Base-by-base conservation (phyloP, 2,113 vertebrate species). In the Chiloscyllium plagiosum region DNA sequence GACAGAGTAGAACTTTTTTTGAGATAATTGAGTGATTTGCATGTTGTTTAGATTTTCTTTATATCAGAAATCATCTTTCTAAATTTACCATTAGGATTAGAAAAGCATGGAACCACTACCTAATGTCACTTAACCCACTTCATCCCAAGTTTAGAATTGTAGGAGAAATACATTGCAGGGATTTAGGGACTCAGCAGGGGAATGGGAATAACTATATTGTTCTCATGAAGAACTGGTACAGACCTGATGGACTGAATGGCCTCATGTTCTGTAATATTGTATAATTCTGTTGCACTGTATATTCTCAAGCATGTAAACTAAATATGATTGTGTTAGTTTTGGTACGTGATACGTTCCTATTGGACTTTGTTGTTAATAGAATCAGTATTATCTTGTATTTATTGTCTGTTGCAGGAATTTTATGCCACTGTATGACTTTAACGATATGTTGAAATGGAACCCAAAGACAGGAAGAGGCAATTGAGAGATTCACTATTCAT, bases 21-120 rank as follows among this genome's bases (percentile, higher is more conserved):
- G n/a, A 66, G 89, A 42, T 66, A 10, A 29, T 92, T n/a, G 56
- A 92, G 56, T 92, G 61, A 92, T 92, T 92, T 92, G n/a, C 89
- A 1, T 92, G 33, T 33, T 37, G 56, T 37, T 68, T 33, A 93
- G 66, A 61, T 66, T 66, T 93, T 13, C 87, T 90, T 61, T 29
- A 15, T 4, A 65, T 7, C 65, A 7, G 17, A 15, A 19, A 83
- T 17, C n/a, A 42, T 92, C 61, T 37, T 19, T 93, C 61, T 20
- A 66, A 93, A 65, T 93, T 66, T 22, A 93, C 2, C 5, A 66
- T 66, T 66, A 65, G 13, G 80, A 42, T 83, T 83, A 17, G 4
- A 83, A 42, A 22, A 42, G 19, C 80, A 42, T 37, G 89, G 61
- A 68, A 93, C 66, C 19, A 22, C 22, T 93, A 66, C 33, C 56